Percentiles rank a stretch among this genome's conserved stretches.
phyloP scores from a whole-genome alignment of 2,888 invertebrate species.

The Pomacea canaliculata region DNA sequence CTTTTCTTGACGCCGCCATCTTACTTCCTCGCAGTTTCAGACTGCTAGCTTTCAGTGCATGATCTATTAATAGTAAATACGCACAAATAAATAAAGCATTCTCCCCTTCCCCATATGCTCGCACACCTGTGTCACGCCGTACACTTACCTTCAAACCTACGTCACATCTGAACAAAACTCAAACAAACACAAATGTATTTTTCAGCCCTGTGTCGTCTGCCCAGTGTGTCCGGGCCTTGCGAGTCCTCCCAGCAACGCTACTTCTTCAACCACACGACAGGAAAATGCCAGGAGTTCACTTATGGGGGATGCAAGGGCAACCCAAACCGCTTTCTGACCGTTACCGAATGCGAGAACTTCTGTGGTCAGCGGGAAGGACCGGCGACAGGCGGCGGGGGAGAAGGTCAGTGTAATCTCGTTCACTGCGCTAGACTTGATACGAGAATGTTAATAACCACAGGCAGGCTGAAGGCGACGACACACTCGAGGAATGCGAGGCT shows the following conservation, averaged over 20 bases:
- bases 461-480: neutral
- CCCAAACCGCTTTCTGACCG: constrained; percentile 67
- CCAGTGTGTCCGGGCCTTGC: constrained; percentile 53
- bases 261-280: constrained; percentile 78
- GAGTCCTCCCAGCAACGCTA: constrained; percentile 43
- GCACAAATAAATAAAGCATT: too few relatives aligned
- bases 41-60: too few relatives aligned
- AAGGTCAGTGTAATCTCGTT: neutral
- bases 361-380: neutral
- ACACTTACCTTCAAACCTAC: too few relatives aligned
- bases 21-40: too few relatives aligned
- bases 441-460: neutral
- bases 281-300: constrained; percentile 81
- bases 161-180: too few relatives aligned
- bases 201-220: constrained; percentile 43
- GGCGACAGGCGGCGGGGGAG: neutral
- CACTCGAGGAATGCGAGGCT: too few relatives aligned
- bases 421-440: too few relatives aligned
- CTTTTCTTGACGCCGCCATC: too few relatives aligned
- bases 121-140: too few relatives aligned
- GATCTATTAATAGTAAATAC: too few relatives aligned
- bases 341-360: constrained; percentile 40
- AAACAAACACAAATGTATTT: neutral
- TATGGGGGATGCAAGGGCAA: constrained; percentile 92
- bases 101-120: too few relatives aligned